phyloP scores from a whole-genome alignment of 2,888 invertebrate genomes.

The Tachystola acroxantha region DNA sequence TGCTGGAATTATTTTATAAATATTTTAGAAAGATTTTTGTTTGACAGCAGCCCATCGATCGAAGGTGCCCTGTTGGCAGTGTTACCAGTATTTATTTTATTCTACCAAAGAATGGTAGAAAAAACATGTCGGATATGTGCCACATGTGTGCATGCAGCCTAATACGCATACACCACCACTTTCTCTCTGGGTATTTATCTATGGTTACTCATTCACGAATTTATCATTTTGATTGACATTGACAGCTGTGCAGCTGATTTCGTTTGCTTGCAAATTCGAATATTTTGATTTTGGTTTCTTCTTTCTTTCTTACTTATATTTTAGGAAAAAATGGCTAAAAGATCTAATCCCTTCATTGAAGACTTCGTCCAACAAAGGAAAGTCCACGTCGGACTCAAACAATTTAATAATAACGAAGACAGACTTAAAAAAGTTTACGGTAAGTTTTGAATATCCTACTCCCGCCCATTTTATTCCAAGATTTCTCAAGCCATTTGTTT shows the following conservation, averaged over 20 bases:
- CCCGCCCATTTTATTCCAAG: background rate
- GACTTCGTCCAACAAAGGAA: conserved; percentile 66
- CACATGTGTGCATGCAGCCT: no score
- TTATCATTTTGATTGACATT: no score
- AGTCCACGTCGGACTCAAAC: conserved; percentile 57
- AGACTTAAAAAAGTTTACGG: conserved; percentile 63
- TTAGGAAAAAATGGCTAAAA: conserved; percentile 60
- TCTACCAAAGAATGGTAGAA: background rate
- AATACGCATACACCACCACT: no score
- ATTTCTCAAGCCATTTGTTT: background rate
- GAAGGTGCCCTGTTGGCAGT: conserved; percentile 78
- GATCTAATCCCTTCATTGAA: conserved; percentile 59
- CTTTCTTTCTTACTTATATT: no score
- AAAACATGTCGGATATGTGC: background rate
- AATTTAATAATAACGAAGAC: conserved; percentile 62
- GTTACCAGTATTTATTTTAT: conserved; percentile 37
- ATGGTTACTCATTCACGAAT: no score
- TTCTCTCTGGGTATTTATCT: no score
- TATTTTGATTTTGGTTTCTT: no score
- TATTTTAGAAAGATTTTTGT: conserved; percentile 50
- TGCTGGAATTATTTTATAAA: conserved; percentile 37
- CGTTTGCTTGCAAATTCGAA: no score
- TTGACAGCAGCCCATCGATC: conserved; percentile 75
- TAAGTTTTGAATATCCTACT: conserved; percentile 17
- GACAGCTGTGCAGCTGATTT: no score